These are phyloP conservation scores for Vesta saturnalis DNA, from an alignment of 2,888 invertebrate species.

Conservation along the genomic window DNA sequence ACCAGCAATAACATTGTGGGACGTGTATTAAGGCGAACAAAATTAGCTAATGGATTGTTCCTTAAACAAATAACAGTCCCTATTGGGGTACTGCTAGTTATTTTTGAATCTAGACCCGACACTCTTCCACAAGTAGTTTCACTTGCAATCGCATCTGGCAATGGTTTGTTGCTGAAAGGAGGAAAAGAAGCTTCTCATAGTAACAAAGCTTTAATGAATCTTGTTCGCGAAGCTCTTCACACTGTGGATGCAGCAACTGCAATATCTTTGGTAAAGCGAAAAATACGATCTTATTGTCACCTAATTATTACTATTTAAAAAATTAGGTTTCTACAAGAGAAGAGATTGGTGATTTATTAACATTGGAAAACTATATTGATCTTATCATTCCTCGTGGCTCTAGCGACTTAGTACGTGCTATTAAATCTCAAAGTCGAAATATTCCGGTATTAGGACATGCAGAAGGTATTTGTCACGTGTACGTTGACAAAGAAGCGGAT, in stretches of 20 bases:
- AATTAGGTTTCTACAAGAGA: slow-evolving; percentile 84
- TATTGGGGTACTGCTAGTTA: slow-evolving; percentile 96
- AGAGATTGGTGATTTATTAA: slow-evolving; percentile 93
- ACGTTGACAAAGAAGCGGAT: slow-evolving; percentile 93
- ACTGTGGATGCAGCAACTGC: slow-evolving; percentile 87
- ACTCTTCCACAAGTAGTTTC: slow-evolving; percentile 97
- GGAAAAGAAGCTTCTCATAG: slow-evolving; percentile 96
- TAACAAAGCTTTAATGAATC: slow-evolving; percentile 89
- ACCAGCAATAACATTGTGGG: slow-evolving; percentile 75
- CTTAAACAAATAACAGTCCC: slow-evolving; percentile 96
- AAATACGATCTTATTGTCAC: slow-evolving; percentile 26
- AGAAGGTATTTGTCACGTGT: slow-evolving; percentile 98
- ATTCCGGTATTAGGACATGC: slow-evolving; percentile 99
- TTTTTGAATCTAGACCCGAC: slow-evolving; percentile 98
- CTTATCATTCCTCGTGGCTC: slow-evolving; percentile 98
- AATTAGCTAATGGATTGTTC: slow-evolving; percentile 71
- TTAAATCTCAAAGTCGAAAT: slow-evolving; percentile 88
- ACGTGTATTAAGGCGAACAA: slow-evolving; percentile 57
- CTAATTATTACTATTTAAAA: neutral
- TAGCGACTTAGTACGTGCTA: slow-evolving; percentile 87
- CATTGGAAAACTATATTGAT: slow-evolving; percentile 97
- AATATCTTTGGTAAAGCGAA: slow-evolving; percentile 84
- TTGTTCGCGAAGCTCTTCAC: slow-evolving; percentile 89
- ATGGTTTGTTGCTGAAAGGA: slow-evolving; percentile 95
- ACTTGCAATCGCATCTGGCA: slow-evolving; percentile 95